Evolutionary conservation across 2,888 invertebrate genomes (phyloP), one percentile per base, ranked within the genome.

Genomic region (Luperina nickerlii): DNA sequence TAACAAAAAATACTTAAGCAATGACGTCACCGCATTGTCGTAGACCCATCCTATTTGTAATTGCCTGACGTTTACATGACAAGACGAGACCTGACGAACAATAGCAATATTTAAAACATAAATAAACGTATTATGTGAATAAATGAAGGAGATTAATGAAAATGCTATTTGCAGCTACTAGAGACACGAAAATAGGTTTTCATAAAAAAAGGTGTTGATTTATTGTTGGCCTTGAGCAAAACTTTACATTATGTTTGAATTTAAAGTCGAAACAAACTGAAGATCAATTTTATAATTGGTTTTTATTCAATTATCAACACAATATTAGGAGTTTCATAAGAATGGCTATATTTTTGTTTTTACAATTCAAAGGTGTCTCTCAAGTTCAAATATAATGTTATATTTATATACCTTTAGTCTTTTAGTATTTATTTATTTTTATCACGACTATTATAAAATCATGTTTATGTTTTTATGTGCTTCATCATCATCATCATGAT

Each of bases 31-130:
- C 11, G 8, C 42, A 79, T 75, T 88, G 85, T 81, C 38, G 63
- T 81, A 66, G 66, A 73, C 24, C 69, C 48, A 78, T 81, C 78
- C 67, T 57, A 88, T 88, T 84, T 86, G 76, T 65, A 76, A 76
- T 79, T 69, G 65, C 62, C 68, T 81, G 62, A 71, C n/a, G 75
- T 20, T 42, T 45, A 81, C 51, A 60, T 57, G 67, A 20, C 45
- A 54, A 51, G 38, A 68, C 20, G 20, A 27, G 73, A 75, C 71
- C 73, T 83, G 8, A n/a, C 60, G 38, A 74, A 88, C 63, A 86
- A 85, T 68, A 76, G 68, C 32, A 48, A 67, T 57, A 67, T 74
- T 62, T 48, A 38, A 67, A 45, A 15, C 2, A 76, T 15, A 72
- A 24, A 48, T 18, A 24, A 68, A 24, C 60, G 11, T 60, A 24